phyloP scores from a whole-genome alignment of 2,888 invertebrate species.

The Sarcophaga rosellei region DNA sequence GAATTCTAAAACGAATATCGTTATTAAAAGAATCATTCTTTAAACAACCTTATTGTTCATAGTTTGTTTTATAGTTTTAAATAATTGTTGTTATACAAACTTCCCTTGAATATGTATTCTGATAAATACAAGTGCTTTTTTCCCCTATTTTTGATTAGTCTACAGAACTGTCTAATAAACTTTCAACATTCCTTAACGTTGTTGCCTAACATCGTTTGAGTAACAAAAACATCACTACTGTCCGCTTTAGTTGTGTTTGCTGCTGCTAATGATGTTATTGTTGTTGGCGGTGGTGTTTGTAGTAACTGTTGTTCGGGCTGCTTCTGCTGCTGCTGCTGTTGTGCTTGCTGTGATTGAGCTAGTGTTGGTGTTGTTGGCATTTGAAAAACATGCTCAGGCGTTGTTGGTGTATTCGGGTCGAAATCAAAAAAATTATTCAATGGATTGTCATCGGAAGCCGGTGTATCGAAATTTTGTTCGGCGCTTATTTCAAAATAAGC shows the following conservation, averaged over 20 bases:
- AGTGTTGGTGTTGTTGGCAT: neutral
- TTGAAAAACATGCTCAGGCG: slow-evolving; percentile 14
- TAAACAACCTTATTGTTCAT: no score
- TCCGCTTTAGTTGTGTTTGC: slow-evolving; percentile 5
- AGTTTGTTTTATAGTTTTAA: neutral
- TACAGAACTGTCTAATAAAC: neutral
- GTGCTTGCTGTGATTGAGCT: no score
- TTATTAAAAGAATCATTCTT: no score
- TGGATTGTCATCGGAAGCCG: slow-evolving; percentile 80
- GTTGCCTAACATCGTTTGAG: neutral
- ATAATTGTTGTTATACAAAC: neutral
- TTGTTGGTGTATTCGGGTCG: slow-evolving; percentile 57
- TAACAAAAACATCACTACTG: neutral
- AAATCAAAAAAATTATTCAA: slow-evolving; percentile 82
- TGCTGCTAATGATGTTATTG: neutral
- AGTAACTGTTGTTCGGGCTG: neutral
- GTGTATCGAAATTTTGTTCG: slow-evolving; percentile 82
- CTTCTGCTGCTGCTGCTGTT: neutral
- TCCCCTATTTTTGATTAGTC: neutral
- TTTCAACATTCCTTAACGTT: slow-evolving; percentile 20
- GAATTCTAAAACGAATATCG: no score
- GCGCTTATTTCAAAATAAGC: slow-evolving; percentile 82
- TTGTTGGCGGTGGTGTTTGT: slow-evolving; percentile 29
- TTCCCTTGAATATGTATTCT: neutral
- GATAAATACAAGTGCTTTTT: neutral